phyloP scores from a whole-genome alignment of 2,797 vertebrate species.

The Argentina silus region DNA sequence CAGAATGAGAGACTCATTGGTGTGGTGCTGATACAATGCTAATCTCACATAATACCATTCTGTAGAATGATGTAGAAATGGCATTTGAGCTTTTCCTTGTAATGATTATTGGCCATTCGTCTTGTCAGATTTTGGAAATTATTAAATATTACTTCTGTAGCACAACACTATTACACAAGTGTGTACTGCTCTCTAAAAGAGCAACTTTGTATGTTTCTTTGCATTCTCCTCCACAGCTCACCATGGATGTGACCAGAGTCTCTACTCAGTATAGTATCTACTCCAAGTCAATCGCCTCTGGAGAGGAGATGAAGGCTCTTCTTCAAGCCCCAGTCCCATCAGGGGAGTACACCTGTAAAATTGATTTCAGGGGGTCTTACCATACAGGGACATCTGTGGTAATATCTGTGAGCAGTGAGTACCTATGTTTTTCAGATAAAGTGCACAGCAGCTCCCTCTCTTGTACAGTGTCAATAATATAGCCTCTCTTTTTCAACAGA shows the following conservation, averaged over 20 bases:
- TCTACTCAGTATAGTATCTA: background rate
- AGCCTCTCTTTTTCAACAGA: slow-evolving; percentile 46
- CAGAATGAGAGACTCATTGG: too few species aligned
- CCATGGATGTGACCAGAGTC: background rate
- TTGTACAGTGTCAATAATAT: too few species aligned
- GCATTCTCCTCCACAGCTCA: background rate
- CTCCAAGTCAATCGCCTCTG: background rate
- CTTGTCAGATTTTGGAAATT: too few species aligned
- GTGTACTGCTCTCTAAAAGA: background rate
- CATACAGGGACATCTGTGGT: background rate
- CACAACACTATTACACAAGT: background rate
- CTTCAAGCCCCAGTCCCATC: background rate
- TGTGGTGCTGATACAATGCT: too few species aligned
- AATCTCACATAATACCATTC: too few species aligned
- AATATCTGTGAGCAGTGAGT: slow-evolving; percentile 3
- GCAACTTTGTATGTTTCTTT: background rate
- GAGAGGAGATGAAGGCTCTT: background rate
- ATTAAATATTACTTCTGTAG: too few species aligned
- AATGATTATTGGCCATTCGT: too few species aligned
- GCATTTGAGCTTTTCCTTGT: too few species aligned
- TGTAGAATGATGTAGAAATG: too few species aligned
- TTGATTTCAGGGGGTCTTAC: background rate
- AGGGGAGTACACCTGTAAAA: background rate
- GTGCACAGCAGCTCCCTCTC: background rate
- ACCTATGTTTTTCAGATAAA: background rate